These are phyloP conservation scores for Syritta pipiens DNA, from an alignment of 2,888 invertebrate species.

Conservation along the genomic window DNA sequence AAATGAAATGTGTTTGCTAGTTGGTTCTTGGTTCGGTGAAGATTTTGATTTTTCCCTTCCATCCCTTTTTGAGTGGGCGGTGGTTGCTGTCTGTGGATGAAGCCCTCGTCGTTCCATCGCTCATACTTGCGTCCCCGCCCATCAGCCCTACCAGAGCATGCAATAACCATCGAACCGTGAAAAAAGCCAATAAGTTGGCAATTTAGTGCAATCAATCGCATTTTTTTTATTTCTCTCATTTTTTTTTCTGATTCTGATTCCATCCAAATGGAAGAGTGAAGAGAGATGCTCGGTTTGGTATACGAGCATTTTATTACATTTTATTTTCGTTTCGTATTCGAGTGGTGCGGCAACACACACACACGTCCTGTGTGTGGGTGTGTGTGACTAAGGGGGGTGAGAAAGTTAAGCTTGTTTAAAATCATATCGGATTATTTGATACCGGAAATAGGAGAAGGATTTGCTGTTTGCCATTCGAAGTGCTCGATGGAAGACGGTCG, in stretches of 20 bases:
- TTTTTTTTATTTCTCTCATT: constrained; percentile 63
- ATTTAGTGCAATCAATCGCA: constrained; percentile 72
- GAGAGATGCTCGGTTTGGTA: neutral
- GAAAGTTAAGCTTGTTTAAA: neutral
- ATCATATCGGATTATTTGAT: neutral
- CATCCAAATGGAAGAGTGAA: neutral
- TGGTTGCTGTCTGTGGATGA: constrained; percentile 14
- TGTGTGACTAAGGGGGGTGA: neutral
- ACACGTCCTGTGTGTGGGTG: neutral
- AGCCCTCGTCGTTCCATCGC: constrained; percentile 1
- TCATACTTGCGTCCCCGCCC: constrained; percentile 1
- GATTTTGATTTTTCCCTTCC: constrained; percentile 57
- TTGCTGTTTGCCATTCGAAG: neutral
- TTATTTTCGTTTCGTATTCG: constrained; percentile 9
- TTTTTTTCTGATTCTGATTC: neutral
- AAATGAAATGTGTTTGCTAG: constrained; percentile 67
- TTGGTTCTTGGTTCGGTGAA: constrained; percentile 37
- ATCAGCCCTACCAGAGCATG: constrained; percentile 16
- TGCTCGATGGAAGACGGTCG: too few relatives aligned
- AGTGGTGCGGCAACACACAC: neutral
- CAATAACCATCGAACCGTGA: constrained; percentile 56
- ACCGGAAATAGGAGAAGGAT: neutral
- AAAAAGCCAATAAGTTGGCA: constrained; percentile 71
- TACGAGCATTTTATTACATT: constrained; percentile 38
- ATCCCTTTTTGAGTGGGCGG: neutral